Evolutionary conservation across 2,888 invertebrate genomes (phyloP).

Genomic region (Drosophila yooni): DNA sequence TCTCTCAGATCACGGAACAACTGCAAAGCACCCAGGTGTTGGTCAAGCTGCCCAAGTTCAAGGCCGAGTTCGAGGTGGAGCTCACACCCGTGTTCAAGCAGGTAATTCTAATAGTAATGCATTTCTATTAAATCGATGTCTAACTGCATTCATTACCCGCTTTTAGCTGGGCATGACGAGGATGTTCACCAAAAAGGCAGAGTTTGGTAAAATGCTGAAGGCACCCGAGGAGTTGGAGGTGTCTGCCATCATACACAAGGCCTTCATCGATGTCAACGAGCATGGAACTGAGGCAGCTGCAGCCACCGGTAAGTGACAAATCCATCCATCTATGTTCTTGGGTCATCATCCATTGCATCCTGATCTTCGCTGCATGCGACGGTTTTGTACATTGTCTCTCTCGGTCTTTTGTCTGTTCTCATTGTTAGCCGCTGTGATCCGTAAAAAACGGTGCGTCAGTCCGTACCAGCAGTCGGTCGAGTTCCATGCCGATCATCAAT

Average conservation of each 20-base stretch:
- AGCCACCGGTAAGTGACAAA: constrained; percentile 87
- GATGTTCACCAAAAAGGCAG: constrained; percentile 87
- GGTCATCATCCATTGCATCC: background rate
- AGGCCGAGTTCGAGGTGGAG: constrained; percentile 90
- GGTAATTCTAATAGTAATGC: constrained; percentile 80
- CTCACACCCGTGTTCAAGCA: constrained; percentile 87
- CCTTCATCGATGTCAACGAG: constrained; percentile 94
- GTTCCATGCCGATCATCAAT: constrained; percentile 81
- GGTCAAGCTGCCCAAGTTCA: constrained; percentile 92
- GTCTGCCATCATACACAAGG: constrained; percentile 92
- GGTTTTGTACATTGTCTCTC: constrained; percentile 7
- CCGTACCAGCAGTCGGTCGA: constrained; percentile 49
- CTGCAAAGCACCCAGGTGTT: constrained; percentile 83
- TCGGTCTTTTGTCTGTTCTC: constrained; percentile 40
- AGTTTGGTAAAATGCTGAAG: constrained; percentile 88
- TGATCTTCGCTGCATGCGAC: background rate
- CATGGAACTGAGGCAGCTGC: constrained; percentile 95
- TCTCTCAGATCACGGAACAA: constrained; percentile 87
- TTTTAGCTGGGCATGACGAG: constrained; percentile 87
- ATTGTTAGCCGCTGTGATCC: constrained; percentile 85
- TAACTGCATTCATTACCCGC: background rate
- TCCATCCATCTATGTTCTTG: background rate
- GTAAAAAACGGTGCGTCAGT: constrained; percentile 62
- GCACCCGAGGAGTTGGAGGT: constrained; percentile 85
- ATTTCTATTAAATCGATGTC: no score